Conservation (phyloP, 2,888 invertebrate genomes). For the Eremobia ochroleuca region DNA sequence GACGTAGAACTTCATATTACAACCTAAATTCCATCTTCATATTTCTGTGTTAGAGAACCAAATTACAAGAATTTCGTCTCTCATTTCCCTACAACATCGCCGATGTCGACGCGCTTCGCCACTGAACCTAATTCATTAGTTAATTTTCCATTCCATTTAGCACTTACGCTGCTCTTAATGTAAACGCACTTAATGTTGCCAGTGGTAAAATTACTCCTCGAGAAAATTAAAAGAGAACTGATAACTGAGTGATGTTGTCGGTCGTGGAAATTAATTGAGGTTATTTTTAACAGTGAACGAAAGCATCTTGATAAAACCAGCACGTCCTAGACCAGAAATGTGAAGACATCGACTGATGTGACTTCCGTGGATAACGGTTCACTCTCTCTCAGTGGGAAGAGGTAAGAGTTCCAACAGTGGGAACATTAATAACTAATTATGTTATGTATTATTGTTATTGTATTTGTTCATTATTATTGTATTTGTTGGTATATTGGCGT, state of each 20-base stretch:
- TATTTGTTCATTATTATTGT: too few relatives aligned
- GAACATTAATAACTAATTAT: not conserved
- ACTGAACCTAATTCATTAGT: constrained; percentile 62
- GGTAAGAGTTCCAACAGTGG: not conserved
- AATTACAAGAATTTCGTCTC: not conserved
- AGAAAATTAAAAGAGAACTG: constrained; percentile 38
- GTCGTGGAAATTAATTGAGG: not conserved
- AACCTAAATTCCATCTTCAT: not conserved
- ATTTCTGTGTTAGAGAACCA: not conserved
- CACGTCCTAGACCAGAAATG: not conserved
- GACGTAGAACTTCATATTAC: not conserved
- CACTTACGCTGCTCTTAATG: constrained; percentile 57
- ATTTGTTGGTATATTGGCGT: too few relatives aligned
- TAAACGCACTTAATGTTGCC: constrained; percentile 50
- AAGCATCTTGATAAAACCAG: not conserved
- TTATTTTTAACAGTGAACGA: not conserved
- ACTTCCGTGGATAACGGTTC: not conserved
- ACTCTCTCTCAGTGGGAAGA: not conserved
- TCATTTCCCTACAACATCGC: not conserved
- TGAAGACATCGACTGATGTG: too few relatives aligned
- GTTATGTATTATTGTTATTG: too few relatives aligned
- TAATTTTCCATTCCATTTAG: constrained; percentile 60
- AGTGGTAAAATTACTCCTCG: constrained; percentile 15
- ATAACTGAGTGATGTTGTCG: constrained; percentile 3
- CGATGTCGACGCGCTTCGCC: constrained; percentile 22